A percentile compares a stretch with the other conserved stretches of the same genome.
Conservation (phyloP, 1,140 invertebrate genomes). For the Gyrodactylus bullatarudis region DNA sequence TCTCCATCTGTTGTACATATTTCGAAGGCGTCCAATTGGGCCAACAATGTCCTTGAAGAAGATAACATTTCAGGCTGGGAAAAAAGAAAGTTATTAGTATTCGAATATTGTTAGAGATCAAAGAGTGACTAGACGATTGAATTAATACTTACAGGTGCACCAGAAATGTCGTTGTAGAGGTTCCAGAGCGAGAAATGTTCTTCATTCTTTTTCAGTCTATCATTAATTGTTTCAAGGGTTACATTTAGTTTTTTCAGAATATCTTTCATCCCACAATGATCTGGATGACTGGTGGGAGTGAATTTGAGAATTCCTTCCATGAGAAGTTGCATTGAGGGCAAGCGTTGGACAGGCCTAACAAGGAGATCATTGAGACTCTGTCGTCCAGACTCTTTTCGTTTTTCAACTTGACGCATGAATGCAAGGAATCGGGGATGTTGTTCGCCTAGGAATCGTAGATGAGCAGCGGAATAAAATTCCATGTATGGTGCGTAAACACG, state of each 20-base stretch:
- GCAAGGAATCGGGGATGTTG: background rate
- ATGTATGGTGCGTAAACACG: background rate
- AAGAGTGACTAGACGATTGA: background rate
- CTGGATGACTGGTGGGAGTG: background rate
- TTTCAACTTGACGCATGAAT: background rate
- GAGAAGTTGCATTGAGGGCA: constrained; percentile 58
- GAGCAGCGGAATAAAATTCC: background rate
- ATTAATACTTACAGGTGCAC: background rate
- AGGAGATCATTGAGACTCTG: constrained; percentile 58
- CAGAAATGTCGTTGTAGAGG: background rate
- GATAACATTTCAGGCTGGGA: background rate
- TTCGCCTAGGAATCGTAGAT: background rate
- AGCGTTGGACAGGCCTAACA: constrained; percentile 59
- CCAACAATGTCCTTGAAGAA: background rate
- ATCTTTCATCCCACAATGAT: background rate
- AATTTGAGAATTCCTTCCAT: constrained; percentile 28
- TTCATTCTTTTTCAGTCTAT: background rate
- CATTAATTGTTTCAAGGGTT: background rate
- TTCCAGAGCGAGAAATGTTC: background rate
- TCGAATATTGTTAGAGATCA: background rate
- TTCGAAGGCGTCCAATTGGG: background rate
- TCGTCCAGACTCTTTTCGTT: constrained; percentile 39
- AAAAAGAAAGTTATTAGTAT: background rate
- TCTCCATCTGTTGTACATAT: background rate
- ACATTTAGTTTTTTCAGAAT: background rate